These are phyloP conservation scores for Automeris io DNA, from an alignment of 2,888 invertebrate genomes.

Conservation along the genomic window DNA sequence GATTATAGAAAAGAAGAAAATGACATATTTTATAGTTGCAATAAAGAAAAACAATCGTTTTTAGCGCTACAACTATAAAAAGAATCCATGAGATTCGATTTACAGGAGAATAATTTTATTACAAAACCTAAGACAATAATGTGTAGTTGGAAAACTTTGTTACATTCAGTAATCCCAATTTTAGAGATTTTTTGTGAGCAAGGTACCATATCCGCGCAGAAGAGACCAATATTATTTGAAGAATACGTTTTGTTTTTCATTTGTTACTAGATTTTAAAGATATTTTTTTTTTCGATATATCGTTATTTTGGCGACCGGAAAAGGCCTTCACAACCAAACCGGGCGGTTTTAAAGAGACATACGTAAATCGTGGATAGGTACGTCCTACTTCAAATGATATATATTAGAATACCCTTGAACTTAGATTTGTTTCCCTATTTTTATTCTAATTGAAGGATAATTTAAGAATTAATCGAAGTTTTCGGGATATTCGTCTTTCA, in stretches of 20 bases:
- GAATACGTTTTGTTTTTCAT: conserved; percentile 29
- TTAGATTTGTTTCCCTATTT: too few relatives aligned
- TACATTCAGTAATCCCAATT: conserved; percentile 28
- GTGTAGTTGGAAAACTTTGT: conserved; percentile 33
- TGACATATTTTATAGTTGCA: too few relatives aligned
- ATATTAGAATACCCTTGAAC: too few relatives aligned
- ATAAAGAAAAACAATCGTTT: too few relatives aligned
- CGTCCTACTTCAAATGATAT: too few relatives aligned
- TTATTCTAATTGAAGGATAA: conserved; percentile 5
- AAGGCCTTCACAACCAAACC: too few relatives aligned
- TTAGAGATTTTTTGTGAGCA: conserved; percentile 22
- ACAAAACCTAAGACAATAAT: conserved; percentile 31
- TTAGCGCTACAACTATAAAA: too few relatives aligned
- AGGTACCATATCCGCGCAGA: conserved; percentile 25
- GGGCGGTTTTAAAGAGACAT: not conserved
- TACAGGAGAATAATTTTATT: conserved; percentile 6
- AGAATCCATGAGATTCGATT: conserved; percentile 8
- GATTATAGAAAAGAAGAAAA: too few relatives aligned
- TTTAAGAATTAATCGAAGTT: conserved; percentile 12
- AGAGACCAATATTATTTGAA: conserved; percentile 24
- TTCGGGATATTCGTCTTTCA: conserved; percentile 24
- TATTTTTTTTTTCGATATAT: too few relatives aligned
- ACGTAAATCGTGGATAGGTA: not conserved
- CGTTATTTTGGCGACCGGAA: too few relatives aligned
- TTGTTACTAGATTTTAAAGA: too few relatives aligned